These are phyloP conservation scores for Scyliorhinus canicula DNA, from an alignment of 2,797 vertebrate genomes.

Conservation along the genomic window DNA sequence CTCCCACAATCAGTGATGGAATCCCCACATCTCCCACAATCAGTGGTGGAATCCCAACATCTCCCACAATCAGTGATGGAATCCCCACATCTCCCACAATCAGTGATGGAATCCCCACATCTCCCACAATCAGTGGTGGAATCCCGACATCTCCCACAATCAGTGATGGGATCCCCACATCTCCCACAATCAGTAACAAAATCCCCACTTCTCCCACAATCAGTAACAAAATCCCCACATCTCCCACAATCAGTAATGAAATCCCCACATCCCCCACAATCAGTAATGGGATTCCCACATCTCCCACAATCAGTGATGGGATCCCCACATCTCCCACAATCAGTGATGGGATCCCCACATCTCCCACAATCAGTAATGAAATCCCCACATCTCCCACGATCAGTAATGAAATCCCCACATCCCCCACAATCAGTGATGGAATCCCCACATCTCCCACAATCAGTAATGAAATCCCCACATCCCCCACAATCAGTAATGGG, in stretches of 20 bases:
- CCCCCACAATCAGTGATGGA: not conserved
- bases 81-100: too few relatives aligned
- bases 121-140: not conserved
- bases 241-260: not conserved
- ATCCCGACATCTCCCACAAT: not conserved
- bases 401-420: not conserved
- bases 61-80: not conserved
- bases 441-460: not conserved
- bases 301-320: too few relatives aligned
- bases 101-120: not conserved
- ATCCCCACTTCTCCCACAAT: not conserved
- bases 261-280: not conserved
- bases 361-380: not conserved
- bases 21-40: not conserved
- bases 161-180: not conserved
- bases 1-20: not conserved
- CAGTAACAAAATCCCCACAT: not conserved
- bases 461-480: not conserved
- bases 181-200: not conserved
- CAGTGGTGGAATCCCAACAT: not conserved
- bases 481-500: not conserved
- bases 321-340: not conserved
- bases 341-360: not conserved
- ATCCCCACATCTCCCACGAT: not conserved
- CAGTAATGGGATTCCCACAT: not conserved